Evolutionary conservation across 1,140 invertebrate species (phyloP), one percentile per base, ranked within the genome.

Genomic region (Platorchestia sp.): DNA sequence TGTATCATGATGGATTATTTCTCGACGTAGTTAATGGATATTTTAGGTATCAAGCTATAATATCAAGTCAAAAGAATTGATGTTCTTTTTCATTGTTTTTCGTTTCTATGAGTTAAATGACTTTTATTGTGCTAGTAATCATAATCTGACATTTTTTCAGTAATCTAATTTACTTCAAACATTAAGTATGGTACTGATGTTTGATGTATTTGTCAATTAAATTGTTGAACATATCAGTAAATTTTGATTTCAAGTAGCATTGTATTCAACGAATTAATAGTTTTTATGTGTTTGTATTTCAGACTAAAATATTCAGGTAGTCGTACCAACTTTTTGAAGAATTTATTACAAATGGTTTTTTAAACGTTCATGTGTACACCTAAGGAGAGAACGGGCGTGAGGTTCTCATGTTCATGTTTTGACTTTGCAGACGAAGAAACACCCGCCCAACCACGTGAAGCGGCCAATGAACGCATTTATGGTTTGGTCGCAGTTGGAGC

Each of bases 401-500:
- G 10, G 87, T 44, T 42, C 27, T 44, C 87, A 89, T 6, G 87
- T 16, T 89, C 36, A 5, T 89, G 42, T 89, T 47, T 93, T 93
- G 44, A 16, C 22, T 44, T 97, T 98, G 93, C 98, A 99, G 98
- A 99, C 98, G 7, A 99, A 99, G 97, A 99, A 99, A 97, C 99
- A 99, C 97, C 99, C 98, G 97, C 98, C 98, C 86, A 99, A 99
- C 97, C 99, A 99, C 98, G 99, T 99, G 97, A 99, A 99, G 97
- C 97, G 99, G 96, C 99, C 99, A 19, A 99, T 99, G 99, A 99
- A 99, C 97, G 99, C 99, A 53, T 99, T 99, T 97, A 99, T 99
- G 99, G 99, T 99, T 0, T 99, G 99, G 99, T 99, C 98, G 90
- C 99, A 99, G 97, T 99, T 99, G 96, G 98, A 99, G 97, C 98